These are phyloP conservation scores for Macrostomum cliftonense DNA, from an alignment of 2,888 invertebrate genomes.

Conservation along the genomic window DNA sequence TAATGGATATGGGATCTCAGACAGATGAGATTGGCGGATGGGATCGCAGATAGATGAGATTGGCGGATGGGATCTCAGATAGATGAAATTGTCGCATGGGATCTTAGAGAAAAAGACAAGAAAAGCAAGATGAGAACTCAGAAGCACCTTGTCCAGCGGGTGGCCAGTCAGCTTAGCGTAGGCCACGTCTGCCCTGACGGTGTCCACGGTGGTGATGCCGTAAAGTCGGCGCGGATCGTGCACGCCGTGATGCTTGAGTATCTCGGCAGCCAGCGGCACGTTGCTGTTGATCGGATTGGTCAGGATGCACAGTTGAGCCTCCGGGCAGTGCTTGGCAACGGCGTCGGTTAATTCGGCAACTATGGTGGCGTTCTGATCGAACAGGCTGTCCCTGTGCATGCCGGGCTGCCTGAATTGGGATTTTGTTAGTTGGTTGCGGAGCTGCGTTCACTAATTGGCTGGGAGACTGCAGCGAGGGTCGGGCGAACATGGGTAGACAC, in stretches of 20 bases:
- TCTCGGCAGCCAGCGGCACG: conserved; percentile 86
- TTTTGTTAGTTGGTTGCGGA: too few species aligned
- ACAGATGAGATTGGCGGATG: too few species aligned
- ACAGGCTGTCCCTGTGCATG: conserved; percentile 96
- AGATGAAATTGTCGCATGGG: too few species aligned
- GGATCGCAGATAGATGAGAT: too few species aligned
- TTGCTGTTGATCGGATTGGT: conserved; percentile 95
- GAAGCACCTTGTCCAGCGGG: too few species aligned
- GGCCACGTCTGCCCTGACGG: conserved; percentile 81
- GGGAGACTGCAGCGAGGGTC: too few species aligned
- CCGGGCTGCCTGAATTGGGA: conserved; percentile 13
- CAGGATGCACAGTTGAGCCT: conserved; percentile 80
- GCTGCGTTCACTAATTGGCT: too few species aligned
- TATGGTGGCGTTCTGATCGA: conserved; percentile 94
- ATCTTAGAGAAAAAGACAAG: too few species aligned
- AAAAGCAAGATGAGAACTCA: too few species aligned
- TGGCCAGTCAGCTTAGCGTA: conserved; percentile 54
- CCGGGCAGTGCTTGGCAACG: conserved; percentile 63
- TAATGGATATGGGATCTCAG: too few species aligned
- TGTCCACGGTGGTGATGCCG: conserved; percentile 86
- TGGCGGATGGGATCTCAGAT: too few species aligned
- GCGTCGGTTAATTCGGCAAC: conserved; percentile 65
- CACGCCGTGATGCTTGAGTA: conserved; percentile 68
- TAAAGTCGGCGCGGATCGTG: conserved; percentile 76
- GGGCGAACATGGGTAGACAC: too few species aligned